Evolutionary conservation across 2,113 vertebrate genomes (phyloP), one percentile per base, ranked within the genome.

Genomic region (Nothoprocta perdicaria): DNA sequence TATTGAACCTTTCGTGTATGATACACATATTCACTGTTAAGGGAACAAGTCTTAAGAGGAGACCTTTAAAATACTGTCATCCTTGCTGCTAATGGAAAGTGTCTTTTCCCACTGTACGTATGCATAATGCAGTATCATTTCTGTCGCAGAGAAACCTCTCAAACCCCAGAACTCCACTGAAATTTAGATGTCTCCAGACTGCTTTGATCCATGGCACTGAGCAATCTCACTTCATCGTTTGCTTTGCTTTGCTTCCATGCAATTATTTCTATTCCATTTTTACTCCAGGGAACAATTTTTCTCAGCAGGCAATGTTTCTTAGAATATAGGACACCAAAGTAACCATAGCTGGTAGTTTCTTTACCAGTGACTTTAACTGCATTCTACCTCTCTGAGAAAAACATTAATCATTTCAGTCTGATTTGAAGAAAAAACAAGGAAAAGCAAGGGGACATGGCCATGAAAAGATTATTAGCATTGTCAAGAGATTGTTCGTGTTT

Each of bases 101-200:
- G 38, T 65, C 68, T 92, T 88, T 83, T 88, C 33, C 46, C 13
- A 12, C 65, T 76, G 24, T 46, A 61, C 0, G 76, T 95, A 61
- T 84, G 43, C 72, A 43, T 88, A 89, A 79, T 72, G 43, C 80
- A 63, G 45, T 91, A n/a, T 94, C 66, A 63, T 76, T 75, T 94
- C 40, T 74, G 65, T 4, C 10, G 18, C 45, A 63, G 68, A 45
- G 84, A 80, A 88, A 38, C 74, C 41, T 83, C 31, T 31, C 31
- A 88, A 63, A 58, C 38, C 9, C 12, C 78, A 41, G 27, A 60
- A 31, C 40, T 35, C n/a, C 15, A 12, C 33, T 57, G 43, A 84
- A 45, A 43, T 77, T 82, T 72, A 92, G 77, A 67, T 81, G 48
- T 61, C 48, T 65, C 29, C 14, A 41, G 58, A 22, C 11, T 35